phyloP scores from a whole-genome alignment of 2,113 vertebrate genomes.

The Hyaena hyaena region DNA sequence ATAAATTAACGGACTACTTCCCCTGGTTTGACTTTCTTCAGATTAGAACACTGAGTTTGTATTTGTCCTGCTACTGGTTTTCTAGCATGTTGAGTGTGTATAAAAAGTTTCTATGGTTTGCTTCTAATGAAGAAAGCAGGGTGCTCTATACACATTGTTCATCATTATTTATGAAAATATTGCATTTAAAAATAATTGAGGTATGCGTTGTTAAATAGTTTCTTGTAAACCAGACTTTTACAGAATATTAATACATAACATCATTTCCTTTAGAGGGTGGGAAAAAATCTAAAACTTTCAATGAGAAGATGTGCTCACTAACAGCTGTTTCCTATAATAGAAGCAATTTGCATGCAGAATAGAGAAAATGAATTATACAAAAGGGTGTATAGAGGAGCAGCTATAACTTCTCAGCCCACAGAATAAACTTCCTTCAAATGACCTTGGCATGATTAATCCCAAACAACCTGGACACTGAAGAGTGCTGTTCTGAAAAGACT shows the following conservation, averaged over 20 bases:
- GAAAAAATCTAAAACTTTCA: conserved; percentile 54
- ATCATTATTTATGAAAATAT: conserved; percentile 62
- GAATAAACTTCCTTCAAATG: conserved; percentile 69
- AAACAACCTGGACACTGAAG: conserved; percentile 42
- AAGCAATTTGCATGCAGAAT: conserved; percentile 74
- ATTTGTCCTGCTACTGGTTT: conserved; percentile 30
- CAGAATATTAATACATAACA: conserved; percentile 62
- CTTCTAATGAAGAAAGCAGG: conserved; percentile 38
- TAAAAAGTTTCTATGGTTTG: conserved; percentile 38
- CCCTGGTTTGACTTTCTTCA: conserved; percentile 51
- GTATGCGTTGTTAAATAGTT: conserved; percentile 48
- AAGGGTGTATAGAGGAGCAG: conserved; percentile 41
- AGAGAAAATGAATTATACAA: conserved; percentile 71
- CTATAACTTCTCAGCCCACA: conserved; percentile 62
- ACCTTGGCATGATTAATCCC: conserved; percentile 65
- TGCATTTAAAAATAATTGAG: conserved; percentile 62
- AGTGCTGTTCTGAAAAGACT: conserved; percentile 32
- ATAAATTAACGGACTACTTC: neutral
- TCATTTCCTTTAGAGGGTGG: conserved; percentile 58
- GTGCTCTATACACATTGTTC: neutral
- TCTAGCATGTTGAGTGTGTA: conserved; percentile 30
- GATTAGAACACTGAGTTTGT: neutral
- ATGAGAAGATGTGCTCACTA: conserved; percentile 52
- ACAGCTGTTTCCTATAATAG: conserved; percentile 74
- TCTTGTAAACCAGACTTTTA: conserved; percentile 45